phyloP scores from a whole-genome alignment of 2,888 invertebrate genomes.

The Autographa gamma region DNA sequence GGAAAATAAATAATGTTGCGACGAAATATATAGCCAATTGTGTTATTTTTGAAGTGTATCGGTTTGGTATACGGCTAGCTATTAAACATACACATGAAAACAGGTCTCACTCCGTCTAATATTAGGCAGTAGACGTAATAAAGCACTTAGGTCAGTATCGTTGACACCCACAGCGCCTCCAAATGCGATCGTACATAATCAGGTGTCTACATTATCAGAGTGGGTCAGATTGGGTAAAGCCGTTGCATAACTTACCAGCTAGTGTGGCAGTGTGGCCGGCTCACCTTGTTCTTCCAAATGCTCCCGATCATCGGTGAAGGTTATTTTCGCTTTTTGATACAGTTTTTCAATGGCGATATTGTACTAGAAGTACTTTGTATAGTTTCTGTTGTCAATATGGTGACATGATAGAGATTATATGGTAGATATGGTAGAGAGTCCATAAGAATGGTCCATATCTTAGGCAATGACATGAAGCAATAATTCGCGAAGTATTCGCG shows the following conservation, averaged over 20 bases:
- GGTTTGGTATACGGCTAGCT: no score
- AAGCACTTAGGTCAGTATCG: slow-evolving; percentile 1
- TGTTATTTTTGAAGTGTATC: no score
- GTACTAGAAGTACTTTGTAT: neutral
- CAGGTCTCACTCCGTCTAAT: neutral
- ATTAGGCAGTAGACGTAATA: neutral
- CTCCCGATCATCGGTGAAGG: slow-evolving; percentile 29
- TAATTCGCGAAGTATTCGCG: no score
- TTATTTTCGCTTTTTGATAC: slow-evolving; percentile 21
- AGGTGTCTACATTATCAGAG: slow-evolving; percentile 34
- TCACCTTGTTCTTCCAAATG: slow-evolving; percentile 61
- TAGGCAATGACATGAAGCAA: no score
- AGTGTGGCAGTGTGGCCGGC: slow-evolving; percentile 24
- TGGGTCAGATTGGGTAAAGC: slow-evolving; percentile 30
- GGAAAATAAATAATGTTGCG: no score
- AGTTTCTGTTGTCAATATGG: neutral
- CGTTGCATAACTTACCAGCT: slow-evolving; percentile 35
- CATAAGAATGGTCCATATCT: no score
- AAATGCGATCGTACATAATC: slow-evolving; percentile 22
- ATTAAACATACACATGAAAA: no score
- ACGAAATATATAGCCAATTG: no score
- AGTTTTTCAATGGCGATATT: slow-evolving; percentile 10
- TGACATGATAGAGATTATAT: no score
- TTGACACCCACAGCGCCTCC: neutral
- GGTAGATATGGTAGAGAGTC: no score